A percentile compares a stretch with the other conserved stretches of the same genome.
Evolutionary conservation across 2,113 vertebrate species (phyloP).

Genomic region (Pyrgilauda ruficollis): DNA sequence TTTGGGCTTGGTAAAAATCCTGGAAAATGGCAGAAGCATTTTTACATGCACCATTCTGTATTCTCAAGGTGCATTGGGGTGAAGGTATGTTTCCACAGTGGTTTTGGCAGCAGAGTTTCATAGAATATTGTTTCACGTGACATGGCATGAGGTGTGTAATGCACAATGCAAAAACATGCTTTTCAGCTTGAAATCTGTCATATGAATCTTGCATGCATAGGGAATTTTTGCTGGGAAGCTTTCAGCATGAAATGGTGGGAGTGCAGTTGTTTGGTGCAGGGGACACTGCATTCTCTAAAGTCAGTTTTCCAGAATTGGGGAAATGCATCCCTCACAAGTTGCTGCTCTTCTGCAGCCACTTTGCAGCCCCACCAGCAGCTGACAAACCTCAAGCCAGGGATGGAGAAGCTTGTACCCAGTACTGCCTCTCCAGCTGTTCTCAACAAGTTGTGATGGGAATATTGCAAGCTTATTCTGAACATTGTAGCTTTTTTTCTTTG

Average conservation of each 20-base stretch:
- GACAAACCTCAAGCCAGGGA: neutral
- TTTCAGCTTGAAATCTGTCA: neutral
- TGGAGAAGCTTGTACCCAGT: neutral
- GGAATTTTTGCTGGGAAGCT: neutral
- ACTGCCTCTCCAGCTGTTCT: neutral
- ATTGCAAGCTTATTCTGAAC: neutral
- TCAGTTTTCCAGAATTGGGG: neutral
- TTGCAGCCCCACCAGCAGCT: neutral
- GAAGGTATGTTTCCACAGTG: neutral
- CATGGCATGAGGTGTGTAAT: neutral
- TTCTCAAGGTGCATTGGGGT: neutral
- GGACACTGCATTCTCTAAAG: neutral
- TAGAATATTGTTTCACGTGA: neutral
- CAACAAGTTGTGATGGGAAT: neutral
- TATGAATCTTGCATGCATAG: neutral
- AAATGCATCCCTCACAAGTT: fast-evolving
- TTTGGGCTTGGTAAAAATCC: neutral
- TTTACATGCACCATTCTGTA: neutral
- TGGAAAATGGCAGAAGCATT: neutral
- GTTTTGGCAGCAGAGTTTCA: neutral
- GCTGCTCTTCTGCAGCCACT: neutral
- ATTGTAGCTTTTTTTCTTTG: neutral
- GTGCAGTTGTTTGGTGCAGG: neutral
- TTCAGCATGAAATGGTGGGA: neutral
- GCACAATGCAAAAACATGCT: neutral